Base-by-base conservation (phyloP, 2,888 invertebrate species). In the Polietes domitor region DNA sequence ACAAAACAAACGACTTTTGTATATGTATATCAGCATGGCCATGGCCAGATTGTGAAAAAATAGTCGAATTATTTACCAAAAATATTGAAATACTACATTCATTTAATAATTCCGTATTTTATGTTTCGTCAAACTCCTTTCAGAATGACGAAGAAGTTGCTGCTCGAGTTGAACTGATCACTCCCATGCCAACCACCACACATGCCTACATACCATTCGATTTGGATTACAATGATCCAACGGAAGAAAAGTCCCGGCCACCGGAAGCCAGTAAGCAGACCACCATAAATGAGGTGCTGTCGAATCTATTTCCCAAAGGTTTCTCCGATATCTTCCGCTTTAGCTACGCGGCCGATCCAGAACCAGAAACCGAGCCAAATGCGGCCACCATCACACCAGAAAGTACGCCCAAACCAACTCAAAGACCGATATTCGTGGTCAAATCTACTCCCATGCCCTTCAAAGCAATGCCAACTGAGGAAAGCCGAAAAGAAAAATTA, bases 241-340 rank as follows among this genome's bases (percentile, higher is more conserved):
- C 75, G 37, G 19, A 80, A 17, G 32, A 86, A 41, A 82, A 79
- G 41, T 28, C 76, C 12, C 7, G 83, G 73, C 43, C 58, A 79
- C n/a, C 87, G 83, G 9, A 87, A 85, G 28, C 81, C 12, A 1
- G n/a, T 1, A 41, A 76, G 53, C 78, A 81, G 53, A 68, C 81
- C 0, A 89, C 90, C 0, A 90, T 92, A 0, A 90, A 90, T 24
- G 89, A 90, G 37, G 91, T 91, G 17, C 86, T 91, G 4, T 87
- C 88, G 0, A 91, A 87, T 73, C 88, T 91, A 2, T 90, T 91
- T 73, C 91, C 91, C 28, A 89, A 90, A 50, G 90, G 91, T 2
- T 90, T 91, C 78, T 88, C 90, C 0, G 90, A 91, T 75, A 91
- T 91, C 24, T 91, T 91, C 84, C 89, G 90, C 6, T 90, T 88